These are phyloP conservation scores for Graptemys geographica DNA, from an alignment of 2,797 vertebrate genomes.

Conservation along the genomic window DNA sequence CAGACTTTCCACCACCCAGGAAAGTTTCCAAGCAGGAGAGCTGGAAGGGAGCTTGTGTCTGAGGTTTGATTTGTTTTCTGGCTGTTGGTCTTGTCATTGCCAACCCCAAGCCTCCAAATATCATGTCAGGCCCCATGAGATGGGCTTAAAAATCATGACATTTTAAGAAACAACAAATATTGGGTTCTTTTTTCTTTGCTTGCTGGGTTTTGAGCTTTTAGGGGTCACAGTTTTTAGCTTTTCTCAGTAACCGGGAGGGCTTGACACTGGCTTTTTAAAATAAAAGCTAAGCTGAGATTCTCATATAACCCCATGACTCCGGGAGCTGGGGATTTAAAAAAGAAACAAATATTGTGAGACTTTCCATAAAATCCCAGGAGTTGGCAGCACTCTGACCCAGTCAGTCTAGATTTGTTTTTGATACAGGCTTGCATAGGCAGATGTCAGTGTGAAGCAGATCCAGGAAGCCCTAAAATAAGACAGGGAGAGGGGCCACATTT, in stretches of 20 bases:
- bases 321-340: not conserved
- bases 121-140: not conserved
- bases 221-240: not conserved
- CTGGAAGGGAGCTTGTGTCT: not conserved
- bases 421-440: not conserved
- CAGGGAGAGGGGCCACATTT: not conserved
- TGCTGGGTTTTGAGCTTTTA: not conserved
- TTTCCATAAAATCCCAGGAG: not conserved
- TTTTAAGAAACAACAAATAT: not conserved
- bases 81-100: not conserved
- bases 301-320: not conserved
- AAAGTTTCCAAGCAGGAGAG: not conserved
- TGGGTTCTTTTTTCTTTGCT: not conserved
- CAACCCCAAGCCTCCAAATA: not conserved
- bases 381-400: not conserved
- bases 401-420: not conserved
- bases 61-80: constrained; percentile 2
- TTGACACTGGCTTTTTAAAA: not conserved
- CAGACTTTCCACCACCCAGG: not conserved
- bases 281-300: not conserved
- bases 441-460: not conserved
- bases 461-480: not conserved
- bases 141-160: constrained; percentile 35
- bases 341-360: not conserved
- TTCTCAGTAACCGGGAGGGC: not conserved